Evolutionary conservation across 2,797 vertebrate genomes (phyloP).

Genomic region (Myotis pilosus): DNA sequence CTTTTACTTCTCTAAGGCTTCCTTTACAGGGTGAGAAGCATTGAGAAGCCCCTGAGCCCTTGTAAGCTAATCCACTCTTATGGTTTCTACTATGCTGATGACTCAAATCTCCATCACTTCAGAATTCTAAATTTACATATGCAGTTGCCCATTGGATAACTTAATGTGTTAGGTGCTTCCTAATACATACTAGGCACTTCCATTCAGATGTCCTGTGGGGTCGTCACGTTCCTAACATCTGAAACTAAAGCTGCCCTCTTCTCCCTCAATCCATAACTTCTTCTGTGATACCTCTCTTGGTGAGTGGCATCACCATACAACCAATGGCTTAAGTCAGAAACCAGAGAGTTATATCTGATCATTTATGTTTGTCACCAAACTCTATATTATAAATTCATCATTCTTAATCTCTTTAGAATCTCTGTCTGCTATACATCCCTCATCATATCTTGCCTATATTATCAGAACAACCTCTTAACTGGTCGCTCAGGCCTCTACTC

Average conservation of each 20-base stretch:
- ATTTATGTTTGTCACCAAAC: not conserved
- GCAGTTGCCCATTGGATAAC: not conserved
- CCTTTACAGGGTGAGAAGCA: not conserved
- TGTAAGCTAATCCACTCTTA: not conserved
- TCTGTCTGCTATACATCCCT: not conserved
- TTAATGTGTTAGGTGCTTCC: not conserved
- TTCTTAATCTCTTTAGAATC: not conserved
- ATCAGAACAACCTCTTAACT: not conserved
- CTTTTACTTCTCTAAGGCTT: slow-evolving; percentile 13
- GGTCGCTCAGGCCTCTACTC: not conserved
- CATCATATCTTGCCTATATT: not conserved
- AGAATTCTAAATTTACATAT: slow-evolving; percentile 40
- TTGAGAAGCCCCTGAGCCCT: not conserved
- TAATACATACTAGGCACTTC: not conserved
- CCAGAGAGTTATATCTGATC: not conserved
- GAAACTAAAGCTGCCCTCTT: not conserved
- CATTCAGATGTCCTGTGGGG: not conserved
- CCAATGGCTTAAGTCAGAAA: not conserved
- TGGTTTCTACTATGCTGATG: not conserved
- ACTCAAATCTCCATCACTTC: not conserved
- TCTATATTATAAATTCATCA: not conserved
- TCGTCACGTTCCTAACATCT: not conserved
- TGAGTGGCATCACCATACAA: not conserved
- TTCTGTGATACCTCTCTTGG: not conserved
- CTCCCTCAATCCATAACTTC: not conserved